Base-by-base conservation (phyloP, 2,113 vertebrate species). In the Crocuta crocuta region DNA sequence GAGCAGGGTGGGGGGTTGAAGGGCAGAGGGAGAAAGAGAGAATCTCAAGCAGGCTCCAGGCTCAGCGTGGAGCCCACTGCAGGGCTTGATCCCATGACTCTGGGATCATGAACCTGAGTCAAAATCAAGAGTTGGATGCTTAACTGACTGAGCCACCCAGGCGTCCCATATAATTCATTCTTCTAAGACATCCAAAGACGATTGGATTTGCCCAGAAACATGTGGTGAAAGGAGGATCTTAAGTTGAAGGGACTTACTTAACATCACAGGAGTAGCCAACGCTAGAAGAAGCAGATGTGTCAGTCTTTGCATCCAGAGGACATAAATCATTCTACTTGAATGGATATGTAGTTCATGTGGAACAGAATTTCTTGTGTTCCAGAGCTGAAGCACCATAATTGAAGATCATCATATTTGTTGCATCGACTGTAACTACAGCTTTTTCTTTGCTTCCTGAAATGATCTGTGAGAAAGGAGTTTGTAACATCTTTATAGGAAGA, bases 401-500 rank as follows among this genome's bases (percentile, higher is more conserved):
- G 53, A 50, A 80, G 63, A 74, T 50, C n/a, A 1, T 86, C 17
- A 4, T 43, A 2, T 79, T 86, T 1, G 0, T 86, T 90, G 21
- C 28, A 24, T 68, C 81, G 84, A 53, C 16, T 83, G 45, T 7
- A 80, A 26, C 11, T 19, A 53, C 31, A 50, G 0, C 2, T 91
- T 91, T 78, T 68, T 33, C 11, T 50, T 93, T 94, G 33, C 66
- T 95, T 96, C 76, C 45, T 39, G 65, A 97, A 95, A 61, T 78
- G 68, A 33, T 76, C 21, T 26, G 7, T 71, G 90, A 33, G 3
- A 66, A 92, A 88, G 63, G 21, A 19, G 35, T 89, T 92, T 94
- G 26, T 78, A 23, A 71, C 6, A 80, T 63, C 24, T 55, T 93
- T 45, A n/a, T 17, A 74, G 61, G 21, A 78, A 92, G 28, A 91